Evolutionary conservation across 2,797 vertebrate genomes (phyloP).

Genomic region (Pseudocheirus occidentalis): DNA sequence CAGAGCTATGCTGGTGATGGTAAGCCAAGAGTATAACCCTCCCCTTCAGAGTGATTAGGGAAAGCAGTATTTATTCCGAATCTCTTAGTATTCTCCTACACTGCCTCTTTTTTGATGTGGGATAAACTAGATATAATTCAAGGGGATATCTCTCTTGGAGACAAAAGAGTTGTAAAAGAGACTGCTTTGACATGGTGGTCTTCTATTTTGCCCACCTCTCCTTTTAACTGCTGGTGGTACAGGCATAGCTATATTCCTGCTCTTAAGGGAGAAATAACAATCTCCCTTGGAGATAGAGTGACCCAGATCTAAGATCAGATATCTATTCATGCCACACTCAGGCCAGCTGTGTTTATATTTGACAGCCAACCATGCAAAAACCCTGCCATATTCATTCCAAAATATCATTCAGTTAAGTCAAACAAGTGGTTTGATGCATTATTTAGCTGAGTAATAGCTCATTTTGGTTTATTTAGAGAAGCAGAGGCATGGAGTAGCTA

Average conservation of each 20-base stretch:
- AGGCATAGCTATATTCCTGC: not conserved
- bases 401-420: not conserved
- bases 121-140: not conserved
- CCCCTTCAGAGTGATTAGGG: not conserved
- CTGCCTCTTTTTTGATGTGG: not conserved
- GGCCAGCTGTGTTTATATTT: not conserved
- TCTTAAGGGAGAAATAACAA: not conserved
- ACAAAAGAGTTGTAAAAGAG: not conserved
- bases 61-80: not conserved
- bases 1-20: too few relatives aligned
- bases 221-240: not conserved
- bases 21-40: not conserved
- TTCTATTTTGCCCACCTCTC: not conserved
- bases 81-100: not conserved
- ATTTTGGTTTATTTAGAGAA: not conserved
- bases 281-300: not conserved
- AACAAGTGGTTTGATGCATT: not conserved
- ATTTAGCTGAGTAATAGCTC: not conserved
- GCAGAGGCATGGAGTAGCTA: not conserved
- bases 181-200: not conserved
- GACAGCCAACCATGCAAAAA: not conserved
- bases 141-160: not conserved
- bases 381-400: not conserved
- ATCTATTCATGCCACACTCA: not conserved
- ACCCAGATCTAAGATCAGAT: not conserved